These are phyloP conservation scores for Mythimna ferrago DNA, from an alignment of 2,888 invertebrate genomes.

Conservation along the genomic window DNA sequence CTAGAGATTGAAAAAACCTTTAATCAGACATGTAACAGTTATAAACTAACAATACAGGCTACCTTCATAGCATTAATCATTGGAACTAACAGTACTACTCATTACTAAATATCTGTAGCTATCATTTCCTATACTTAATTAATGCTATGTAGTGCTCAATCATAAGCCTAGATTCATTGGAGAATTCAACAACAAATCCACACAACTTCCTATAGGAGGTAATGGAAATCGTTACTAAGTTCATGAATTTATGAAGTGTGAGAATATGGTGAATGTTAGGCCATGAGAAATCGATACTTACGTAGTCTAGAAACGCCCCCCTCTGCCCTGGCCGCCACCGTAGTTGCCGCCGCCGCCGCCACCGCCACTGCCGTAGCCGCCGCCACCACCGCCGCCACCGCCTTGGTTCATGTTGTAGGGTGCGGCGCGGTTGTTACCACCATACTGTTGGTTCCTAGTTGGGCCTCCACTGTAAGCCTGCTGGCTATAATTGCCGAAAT, in stretches of 20 bases:
- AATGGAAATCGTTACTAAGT: slow-evolving; percentile 61
- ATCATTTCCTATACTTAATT: slow-evolving; percentile 77
- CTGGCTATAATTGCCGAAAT: slow-evolving; percentile 95
- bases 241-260: slow-evolving; percentile 68
- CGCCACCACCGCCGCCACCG: slow-evolving; percentile 87
- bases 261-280: slow-evolving; percentile 60
- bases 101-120: slow-evolving; percentile 70
- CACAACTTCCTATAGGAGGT: slow-evolving; percentile 67
- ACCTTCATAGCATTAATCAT: slow-evolving; percentile 88
- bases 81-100: slow-evolving; percentile 73
- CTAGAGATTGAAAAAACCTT: slow-evolving; percentile 90
- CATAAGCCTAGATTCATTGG: slow-evolving; percentile 67
- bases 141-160: slow-evolving; percentile 87
- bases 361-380: slow-evolving; percentile 81
- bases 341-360: slow-evolving; percentile 83
- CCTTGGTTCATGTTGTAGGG: slow-evolving; percentile 94
- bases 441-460: slow-evolving; percentile 94
- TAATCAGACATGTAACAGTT: slow-evolving; percentile 81
- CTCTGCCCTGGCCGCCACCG: slow-evolving; percentile 85
- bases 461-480: slow-evolving; percentile 97
- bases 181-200: slow-evolving; percentile 67
- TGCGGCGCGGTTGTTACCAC: slow-evolving; percentile 92
- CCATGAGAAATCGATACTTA: slow-evolving; percentile 72
- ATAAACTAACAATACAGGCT: slow-evolving; percentile 79
- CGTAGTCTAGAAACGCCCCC: slow-evolving; percentile 79